These are phyloP conservation scores for Porites evermanni DNA, from an alignment of 92 coral and sea anemone genomes.

Conservation along the genomic window DNA sequence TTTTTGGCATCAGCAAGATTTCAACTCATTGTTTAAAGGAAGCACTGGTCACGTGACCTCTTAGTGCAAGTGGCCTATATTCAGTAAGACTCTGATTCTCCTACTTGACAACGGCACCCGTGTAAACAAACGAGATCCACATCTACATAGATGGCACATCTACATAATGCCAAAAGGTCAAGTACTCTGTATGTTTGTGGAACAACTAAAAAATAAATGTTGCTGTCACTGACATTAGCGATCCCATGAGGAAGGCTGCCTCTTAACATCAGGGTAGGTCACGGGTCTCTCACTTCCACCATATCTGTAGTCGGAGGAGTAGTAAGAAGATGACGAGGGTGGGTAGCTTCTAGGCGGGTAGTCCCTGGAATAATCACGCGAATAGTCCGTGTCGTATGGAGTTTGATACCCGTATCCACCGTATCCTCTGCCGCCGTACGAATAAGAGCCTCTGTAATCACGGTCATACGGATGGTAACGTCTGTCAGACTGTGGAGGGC, in stretches of 20 bases:
- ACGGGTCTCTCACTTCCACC: conserved; percentile 41
- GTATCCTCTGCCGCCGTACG: conserved; percentile 25
- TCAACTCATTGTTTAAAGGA: too few species aligned
- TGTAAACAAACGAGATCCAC: conserved; percentile 20
- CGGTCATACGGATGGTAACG: conserved; percentile 51
- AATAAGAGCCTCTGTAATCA: conserved; percentile 25
- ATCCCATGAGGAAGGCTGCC: conserved; percentile 33
- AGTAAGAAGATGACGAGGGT: background rate
- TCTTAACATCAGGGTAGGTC: conserved; percentile 41
- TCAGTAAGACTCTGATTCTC: background rate
- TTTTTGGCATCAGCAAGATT: too few species aligned
- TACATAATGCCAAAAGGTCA: conserved; percentile 18
- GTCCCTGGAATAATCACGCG: conserved; percentile 2
- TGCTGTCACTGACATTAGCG: conserved; percentile 2
- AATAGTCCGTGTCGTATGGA: conserved; percentile 46
- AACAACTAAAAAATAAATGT: conserved; percentile 17
- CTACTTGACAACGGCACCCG: background rate
- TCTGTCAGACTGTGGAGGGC: conserved; percentile 11
- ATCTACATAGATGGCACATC: conserved; percentile 10
- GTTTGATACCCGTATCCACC: conserved; percentile 38
- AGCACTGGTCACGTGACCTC: too few species aligned
- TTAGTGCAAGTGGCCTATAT: background rate
- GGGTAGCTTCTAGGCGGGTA: conserved; percentile 7
- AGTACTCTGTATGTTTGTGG: background rate
- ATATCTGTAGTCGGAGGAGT: background rate